Conservation (phyloP, 2,888 invertebrate species). For the Callinectes sapidus region DNA sequence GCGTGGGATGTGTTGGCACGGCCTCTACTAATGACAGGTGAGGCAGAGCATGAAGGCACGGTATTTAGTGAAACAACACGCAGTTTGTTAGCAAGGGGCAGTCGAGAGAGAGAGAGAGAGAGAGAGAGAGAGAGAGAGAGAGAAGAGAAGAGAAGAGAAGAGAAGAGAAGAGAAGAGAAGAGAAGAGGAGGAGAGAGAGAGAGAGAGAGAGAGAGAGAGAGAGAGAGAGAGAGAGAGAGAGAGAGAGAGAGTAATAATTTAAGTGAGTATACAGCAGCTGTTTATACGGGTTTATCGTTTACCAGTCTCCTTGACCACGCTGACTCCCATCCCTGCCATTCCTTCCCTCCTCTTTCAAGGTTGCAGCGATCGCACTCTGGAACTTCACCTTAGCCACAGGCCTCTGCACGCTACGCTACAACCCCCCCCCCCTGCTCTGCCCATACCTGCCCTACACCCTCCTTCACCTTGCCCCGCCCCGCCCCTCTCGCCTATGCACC, state of each 20-base stretch:
- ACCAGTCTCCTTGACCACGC: background rate
- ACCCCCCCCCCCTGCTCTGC: background rate
- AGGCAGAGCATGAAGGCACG: background rate
- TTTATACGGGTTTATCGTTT: background rate
- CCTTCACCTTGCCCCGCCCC: background rate
- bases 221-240: slow-evolving; percentile 29
- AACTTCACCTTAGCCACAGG: background rate
- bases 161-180: too few relatives aligned
- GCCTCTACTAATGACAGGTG: background rate
- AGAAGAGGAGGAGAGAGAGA: background rate
- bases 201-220: background rate
- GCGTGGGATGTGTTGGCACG: background rate
- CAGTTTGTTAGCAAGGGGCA: background rate
- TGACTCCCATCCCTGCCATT: background rate
- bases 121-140: slow-evolving; percentile 6
- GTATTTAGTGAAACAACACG: slow-evolving; percentile 27
- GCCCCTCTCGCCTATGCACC: background rate
- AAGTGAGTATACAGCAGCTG: background rate
- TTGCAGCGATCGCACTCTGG: background rate
- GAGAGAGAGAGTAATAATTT: background rate
- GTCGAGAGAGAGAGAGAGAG: slow-evolving; percentile 27
- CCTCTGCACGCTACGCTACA: slow-evolving; percentile 22
- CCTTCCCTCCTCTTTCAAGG: slow-evolving; percentile 1
- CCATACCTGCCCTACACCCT: slow-evolving; percentile 5
- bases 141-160: slow-evolving; percentile 4